These are phyloP conservation scores for Crotalus helleri DNA, from an alignment of 2,113 vertebrate genomes.

Conservation along the genomic window DNA sequence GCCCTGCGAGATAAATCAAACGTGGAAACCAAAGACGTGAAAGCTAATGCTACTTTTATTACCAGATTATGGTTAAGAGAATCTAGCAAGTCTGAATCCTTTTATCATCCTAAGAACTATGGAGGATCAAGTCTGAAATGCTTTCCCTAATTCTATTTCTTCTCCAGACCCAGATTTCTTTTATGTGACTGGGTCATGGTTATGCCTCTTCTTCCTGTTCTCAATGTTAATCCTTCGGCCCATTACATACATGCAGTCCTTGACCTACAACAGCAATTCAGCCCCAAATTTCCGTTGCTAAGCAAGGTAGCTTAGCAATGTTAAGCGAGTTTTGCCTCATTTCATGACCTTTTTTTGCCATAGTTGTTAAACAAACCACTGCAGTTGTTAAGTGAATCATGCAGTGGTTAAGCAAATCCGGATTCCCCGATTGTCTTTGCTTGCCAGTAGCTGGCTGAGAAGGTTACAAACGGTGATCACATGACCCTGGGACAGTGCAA, in stretches of 20 bases:
- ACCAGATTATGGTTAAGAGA: not conserved
- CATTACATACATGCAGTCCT: not conserved
- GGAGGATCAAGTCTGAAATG: not conserved
- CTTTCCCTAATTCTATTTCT: not conserved
- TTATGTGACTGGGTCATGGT: not conserved
- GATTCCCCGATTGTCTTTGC: not conserved
- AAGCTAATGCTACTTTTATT: not conserved
- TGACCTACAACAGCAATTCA: not conserved
- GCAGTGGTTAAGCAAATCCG: not conserved
- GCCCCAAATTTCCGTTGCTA: not conserved
- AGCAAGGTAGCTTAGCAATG: not conserved
- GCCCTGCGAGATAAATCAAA: not conserved
- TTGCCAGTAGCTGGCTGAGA: not conserved
- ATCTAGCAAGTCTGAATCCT: not conserved
- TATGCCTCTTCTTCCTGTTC: not conserved
- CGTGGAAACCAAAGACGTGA: not conserved
- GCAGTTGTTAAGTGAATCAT: not conserved
- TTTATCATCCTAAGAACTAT: not conserved
- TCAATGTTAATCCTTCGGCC: not conserved
- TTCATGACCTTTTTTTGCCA: not conserved
- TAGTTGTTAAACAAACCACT: not conserved
- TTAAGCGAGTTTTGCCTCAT: not conserved
- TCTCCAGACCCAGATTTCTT: not conserved
- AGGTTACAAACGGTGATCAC: not conserved
- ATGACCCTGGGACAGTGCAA: not conserved